phyloP scores from a whole-genome alignment of 2,113 vertebrate genomes.

The Acrocephalus arundinaceus region DNA sequence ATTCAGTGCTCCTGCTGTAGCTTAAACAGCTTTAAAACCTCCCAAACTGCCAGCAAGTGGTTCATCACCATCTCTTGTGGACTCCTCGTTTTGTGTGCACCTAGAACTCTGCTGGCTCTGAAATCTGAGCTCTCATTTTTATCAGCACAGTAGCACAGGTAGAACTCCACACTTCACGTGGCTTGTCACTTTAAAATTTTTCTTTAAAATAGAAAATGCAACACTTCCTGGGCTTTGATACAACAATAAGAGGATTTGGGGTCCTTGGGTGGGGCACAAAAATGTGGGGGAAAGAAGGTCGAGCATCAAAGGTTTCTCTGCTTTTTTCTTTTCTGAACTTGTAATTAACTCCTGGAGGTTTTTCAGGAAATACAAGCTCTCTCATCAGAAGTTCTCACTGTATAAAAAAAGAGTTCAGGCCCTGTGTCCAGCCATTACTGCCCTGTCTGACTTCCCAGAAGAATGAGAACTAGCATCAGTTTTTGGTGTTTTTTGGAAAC shows the following conservation, averaged over 20 bases:
- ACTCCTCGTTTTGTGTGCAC: fast-evolving
- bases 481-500: neutral
- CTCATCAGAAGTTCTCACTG: neutral
- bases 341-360: neutral
- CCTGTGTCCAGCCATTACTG: neutral
- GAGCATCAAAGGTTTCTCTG: neutral
- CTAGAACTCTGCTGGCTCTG: neutral
- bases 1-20: neutral
- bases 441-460: neutral
- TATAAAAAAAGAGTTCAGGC: neutral
- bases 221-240: neutral
- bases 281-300: neutral
- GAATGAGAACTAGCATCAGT: neutral
- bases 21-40: neutral
- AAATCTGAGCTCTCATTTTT: neutral
- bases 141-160: neutral
- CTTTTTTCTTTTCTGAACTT: neutral
- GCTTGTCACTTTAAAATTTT: neutral
- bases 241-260: neutral
- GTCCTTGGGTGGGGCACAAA: neutral
- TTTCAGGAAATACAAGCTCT: neutral
- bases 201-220: neutral
- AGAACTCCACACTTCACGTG: neutral
- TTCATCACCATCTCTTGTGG: neutral
- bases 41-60: neutral